Percentiles rank a stretch among this genome's conserved stretches.
Conservation (phyloP, 1,140 invertebrate genomes). For the Caenorhabditis brenneri region DNA sequence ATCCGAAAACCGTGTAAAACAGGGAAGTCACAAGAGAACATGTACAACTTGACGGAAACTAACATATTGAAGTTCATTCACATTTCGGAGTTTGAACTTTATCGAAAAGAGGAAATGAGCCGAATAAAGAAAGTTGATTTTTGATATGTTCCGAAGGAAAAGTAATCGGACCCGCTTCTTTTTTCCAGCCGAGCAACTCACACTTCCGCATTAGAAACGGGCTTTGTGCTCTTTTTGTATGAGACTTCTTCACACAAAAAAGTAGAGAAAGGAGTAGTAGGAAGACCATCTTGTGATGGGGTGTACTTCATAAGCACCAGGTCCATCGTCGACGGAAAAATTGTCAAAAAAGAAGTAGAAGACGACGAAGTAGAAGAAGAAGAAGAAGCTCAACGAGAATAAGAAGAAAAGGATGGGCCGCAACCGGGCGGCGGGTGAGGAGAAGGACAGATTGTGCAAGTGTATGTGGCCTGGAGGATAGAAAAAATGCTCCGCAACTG, state of each 20-base stretch:
- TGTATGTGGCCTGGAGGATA: conserved; percentile 17
- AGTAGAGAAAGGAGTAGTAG: too few relatives aligned
- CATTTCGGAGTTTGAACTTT: conserved; percentile 4
- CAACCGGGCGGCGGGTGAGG: background rate
- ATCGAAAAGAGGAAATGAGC: background rate
- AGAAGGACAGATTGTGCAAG: conserved; percentile 42
- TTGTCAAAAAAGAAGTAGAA: background rate
- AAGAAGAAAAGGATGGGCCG: background rate
- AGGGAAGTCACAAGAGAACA: too few relatives aligned
- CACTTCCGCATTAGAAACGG: conserved; percentile 11
- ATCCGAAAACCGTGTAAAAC: too few relatives aligned
- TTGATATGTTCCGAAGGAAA: background rate
- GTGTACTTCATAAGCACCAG: conserved; percentile 27
- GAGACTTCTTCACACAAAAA: background rate
- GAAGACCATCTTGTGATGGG: background rate
- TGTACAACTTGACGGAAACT: background rate
- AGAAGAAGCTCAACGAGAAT: conserved; percentile 16
- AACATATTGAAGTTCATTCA: background rate
- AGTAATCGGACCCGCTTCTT: background rate
- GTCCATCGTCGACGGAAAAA: background rate
- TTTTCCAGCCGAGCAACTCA: conserved; percentile 29
- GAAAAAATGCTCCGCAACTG: conserved; percentile 24
- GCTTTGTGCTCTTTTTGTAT: background rate
- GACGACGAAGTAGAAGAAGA: background rate
- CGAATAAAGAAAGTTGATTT: background rate